phyloP scores from a whole-genome alignment of 2,797 vertebrate genomes.

The Buphagus erythrorhynchus region DNA sequence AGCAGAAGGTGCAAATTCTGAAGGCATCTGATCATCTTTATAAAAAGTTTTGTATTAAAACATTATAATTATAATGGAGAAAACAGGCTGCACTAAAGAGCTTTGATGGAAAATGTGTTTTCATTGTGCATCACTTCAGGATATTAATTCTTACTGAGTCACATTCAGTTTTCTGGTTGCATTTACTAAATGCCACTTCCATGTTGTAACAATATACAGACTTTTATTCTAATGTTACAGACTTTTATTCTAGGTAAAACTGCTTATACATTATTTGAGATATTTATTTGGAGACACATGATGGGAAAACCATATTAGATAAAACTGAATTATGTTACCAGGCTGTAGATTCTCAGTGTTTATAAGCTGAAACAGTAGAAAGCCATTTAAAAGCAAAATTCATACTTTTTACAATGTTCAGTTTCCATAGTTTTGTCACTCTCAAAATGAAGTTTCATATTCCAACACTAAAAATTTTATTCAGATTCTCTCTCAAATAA shows the following conservation, averaged over 20 bases:
- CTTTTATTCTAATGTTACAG: neutral
- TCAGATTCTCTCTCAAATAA: neutral
- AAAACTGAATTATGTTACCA: neutral
- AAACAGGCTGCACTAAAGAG: neutral
- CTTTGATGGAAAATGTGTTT: neutral
- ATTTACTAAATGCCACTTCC: neutral
- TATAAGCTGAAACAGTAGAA: neutral
- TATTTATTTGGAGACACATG: neutral
- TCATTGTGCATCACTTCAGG: neutral
- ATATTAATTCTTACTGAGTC: constrained; percentile 1
- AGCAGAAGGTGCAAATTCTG: neutral
- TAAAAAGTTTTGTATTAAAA: too few species aligned
- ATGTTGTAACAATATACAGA: neutral
- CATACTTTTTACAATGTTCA: neutral
- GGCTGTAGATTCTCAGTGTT: neutral
- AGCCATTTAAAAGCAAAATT: constrained; percentile 2
- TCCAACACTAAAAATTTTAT: neutral
- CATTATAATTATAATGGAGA: too few species aligned
- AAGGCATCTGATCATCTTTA: neutral
- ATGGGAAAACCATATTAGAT: neutral
- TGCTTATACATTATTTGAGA: neutral
- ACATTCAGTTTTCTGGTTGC: neutral
- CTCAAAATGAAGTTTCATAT: neutral
- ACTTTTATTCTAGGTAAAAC: constrained; percentile 8
- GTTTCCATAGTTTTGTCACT: neutral